phyloP scores from a whole-genome alignment of 2,797 vertebrate genomes.

The Lateolabrax maculatus region DNA sequence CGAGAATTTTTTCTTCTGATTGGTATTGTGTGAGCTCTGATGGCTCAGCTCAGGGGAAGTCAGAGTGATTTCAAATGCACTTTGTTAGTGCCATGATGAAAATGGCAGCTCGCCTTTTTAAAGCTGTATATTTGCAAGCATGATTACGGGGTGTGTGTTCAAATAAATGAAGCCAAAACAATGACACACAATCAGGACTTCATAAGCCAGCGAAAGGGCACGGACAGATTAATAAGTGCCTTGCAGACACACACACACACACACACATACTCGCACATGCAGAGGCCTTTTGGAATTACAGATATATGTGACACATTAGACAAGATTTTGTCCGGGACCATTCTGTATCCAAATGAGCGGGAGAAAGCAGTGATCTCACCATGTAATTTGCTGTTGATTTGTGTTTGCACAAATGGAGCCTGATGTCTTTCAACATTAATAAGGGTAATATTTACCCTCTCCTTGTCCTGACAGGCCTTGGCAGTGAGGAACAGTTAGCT shows the following conservation, averaged over 20 bases:
- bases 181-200: constrained; percentile 88
- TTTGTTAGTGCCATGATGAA: constrained; percentile 85
- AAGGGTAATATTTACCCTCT: constrained; percentile 70
- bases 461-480: constrained; percentile 63
- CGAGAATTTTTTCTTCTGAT: constrained; percentile 79
- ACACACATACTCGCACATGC: constrained; percentile 39
- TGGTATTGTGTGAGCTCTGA: constrained; percentile 85
- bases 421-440: constrained; percentile 77
- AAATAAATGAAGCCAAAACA: constrained; percentile 88
- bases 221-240: constrained; percentile 87
- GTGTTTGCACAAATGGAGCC: constrained; percentile 77
- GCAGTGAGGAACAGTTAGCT: constrained; percentile 54
- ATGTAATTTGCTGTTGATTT: constrained; percentile 82
- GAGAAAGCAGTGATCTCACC: constrained; percentile 77
- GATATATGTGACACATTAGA: constrained; percentile 82
- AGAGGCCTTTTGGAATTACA: constrained; percentile 80
- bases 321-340: constrained; percentile 72
- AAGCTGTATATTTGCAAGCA: constrained; percentile 81
- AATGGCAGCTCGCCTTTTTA: constrained; percentile 87
- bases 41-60: constrained; percentile 82
- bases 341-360: constrained; percentile 77
- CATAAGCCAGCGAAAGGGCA: constrained; percentile 84
- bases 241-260: constrained; percentile 58
- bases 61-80: constrained; percentile 84
- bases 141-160: constrained; percentile 88